A percentile compares a stretch with the other conserved stretches of the same genome.
Evolutionary conservation across 2,888 invertebrate species (phyloP).

Genomic region (Ichneumoninae sp.): DNA sequence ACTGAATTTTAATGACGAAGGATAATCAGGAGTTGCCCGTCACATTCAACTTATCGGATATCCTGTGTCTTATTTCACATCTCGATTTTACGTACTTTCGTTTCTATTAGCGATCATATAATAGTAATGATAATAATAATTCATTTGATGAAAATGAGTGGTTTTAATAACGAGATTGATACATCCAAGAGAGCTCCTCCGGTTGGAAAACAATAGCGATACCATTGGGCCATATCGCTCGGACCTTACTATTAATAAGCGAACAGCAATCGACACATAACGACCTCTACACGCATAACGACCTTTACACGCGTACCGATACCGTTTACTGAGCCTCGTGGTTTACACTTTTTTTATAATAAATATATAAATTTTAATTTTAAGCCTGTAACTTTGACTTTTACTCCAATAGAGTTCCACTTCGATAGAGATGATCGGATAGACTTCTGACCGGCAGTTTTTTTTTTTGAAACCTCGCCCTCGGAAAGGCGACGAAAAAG

Average conservation of each 20-base stretch:
- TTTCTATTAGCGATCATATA: no score
- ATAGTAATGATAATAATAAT: neutral
- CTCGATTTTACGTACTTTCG: no score
- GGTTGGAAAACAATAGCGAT: slow-evolving; percentile 79
- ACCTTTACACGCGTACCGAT: slow-evolving; percentile 65
- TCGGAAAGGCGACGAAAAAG: neutral
- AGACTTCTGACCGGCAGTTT: no score
- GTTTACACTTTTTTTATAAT: slow-evolving; percentile 11
- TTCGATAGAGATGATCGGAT: no score
- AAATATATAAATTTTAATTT: no score
- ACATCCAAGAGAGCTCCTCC: slow-evolving; percentile 9
- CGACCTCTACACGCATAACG: slow-evolving; percentile 73
- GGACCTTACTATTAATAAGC: slow-evolving; percentile 80
- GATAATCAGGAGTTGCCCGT: neutral
- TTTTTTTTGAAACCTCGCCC: no score
- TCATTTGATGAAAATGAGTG: neutral
- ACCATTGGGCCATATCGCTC: slow-evolving; percentile 72
- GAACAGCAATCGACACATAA: slow-evolving; percentile 79
- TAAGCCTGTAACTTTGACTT: no score
- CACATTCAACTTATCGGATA: neutral
- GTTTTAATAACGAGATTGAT: slow-evolving; percentile 1
- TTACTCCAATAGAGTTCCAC: no score
- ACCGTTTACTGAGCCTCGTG: slow-evolving; percentile 16
- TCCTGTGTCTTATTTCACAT: no score
- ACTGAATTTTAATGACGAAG: slow-evolving; percentile 43